phyloP scores from a whole-genome alignment of 2,113 vertebrate genomes.

The Xenotilapia leptura region DNA sequence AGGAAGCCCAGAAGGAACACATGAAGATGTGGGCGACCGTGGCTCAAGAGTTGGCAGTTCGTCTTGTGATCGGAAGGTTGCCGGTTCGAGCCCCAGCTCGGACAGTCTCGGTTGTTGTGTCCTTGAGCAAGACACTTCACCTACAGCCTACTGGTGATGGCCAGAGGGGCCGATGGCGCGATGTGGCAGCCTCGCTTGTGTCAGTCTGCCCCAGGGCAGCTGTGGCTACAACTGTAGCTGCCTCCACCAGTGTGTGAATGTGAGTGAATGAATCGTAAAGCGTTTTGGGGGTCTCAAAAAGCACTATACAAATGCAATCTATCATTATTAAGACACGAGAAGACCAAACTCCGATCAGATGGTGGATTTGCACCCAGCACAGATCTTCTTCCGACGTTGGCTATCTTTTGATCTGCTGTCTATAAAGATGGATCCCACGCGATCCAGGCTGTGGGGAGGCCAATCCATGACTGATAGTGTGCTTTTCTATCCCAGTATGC shows the following conservation, averaged over 20 bases:
- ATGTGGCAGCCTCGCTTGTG: fast-evolving
- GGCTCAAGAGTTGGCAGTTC: fast-evolving
- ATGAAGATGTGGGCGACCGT: fast-evolving
- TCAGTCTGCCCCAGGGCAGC: background rate
- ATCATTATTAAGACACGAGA: background rate
- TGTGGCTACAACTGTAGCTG: background rate
- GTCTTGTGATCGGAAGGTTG: fast-evolving
- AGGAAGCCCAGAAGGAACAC: background rate
- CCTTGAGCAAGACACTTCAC: fast-evolving
- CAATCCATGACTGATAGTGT: background rate
- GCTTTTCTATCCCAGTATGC: background rate
- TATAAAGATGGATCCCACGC: fast-evolving
- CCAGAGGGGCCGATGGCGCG: fast-evolving
- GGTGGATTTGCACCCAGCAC: fast-evolving
- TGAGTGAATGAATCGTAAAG: fast-evolving
- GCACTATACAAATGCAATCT: fast-evolving
- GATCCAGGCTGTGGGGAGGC: background rate
- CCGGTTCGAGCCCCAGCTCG: fast-evolving
- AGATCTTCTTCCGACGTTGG: background rate
- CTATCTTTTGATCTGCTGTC: fast-evolving
- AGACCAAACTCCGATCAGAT: background rate
- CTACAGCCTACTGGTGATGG: fast-evolving
- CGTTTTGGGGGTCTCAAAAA: fast-evolving
- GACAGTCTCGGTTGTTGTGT: background rate
- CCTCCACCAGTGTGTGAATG: background rate